Evolutionary conservation across 2,888 invertebrate species (phyloP), one percentile per base, ranked within the genome.

Genomic region (Parascotia fuliginaria): DNA sequence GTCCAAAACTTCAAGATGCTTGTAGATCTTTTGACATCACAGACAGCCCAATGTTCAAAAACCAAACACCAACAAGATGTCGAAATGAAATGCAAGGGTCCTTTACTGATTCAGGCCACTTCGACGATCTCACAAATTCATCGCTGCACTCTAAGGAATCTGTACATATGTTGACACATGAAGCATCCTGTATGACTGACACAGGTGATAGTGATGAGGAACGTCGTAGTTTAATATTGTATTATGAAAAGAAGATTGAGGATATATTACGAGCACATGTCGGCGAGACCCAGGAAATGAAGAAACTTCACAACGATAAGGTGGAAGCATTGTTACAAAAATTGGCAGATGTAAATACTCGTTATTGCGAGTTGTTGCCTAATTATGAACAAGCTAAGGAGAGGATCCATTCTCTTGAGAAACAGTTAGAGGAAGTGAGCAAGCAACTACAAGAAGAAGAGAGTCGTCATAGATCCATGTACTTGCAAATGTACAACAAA

Each of bases 61-160:
- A 86, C 40, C 82, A 85, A 60, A 88, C 91, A 42, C 89, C 92
- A 37, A 89, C 86, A 11, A 81, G 90, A 54, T 83, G 88, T 61
- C 81, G 89, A 50, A 89, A 87, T 82, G 96, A 96, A 77, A 94
- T 96, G 92, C 95, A 95, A 70, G 94, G 95, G 60, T 97, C 97
- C 19, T 95, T 96, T 74, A 95, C 96, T 45, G 97, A 97, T 85
- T 97, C 97, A 5, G 97, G 97, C 33, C 96, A 97, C 87, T 97
- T 96, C 84, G 97, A 97, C 81, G 97, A 97, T 86, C 91, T 95
- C 68, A 95, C 95, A 12, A 95, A 95, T 70, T 96, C 96, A 41
- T 96, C 96, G 44, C 91, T 96, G 55, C 95, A 96, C 84, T 96
- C 96, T 48, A 96, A 96, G 86, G 96, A 96, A 74, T 95, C 95